A percentile compares a stretch with the other conserved stretches of the same genome.
These are phyloP conservation scores for Zaprionus ornatus DNA, from an alignment of 1,140 invertebrate genomes.

Conservation along the genomic window DNA sequence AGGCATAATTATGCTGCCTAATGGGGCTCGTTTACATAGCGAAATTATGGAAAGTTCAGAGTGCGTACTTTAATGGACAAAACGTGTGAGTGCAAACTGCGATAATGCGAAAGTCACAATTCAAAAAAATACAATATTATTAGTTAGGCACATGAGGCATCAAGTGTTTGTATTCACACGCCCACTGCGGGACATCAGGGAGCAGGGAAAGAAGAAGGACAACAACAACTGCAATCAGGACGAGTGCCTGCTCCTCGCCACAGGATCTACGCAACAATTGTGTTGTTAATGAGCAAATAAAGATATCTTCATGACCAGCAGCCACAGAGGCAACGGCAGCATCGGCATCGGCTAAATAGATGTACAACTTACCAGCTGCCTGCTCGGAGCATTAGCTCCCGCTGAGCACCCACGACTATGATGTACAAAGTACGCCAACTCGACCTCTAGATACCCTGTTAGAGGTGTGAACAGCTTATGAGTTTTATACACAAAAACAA, in stretches of 20 bases:
- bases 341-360: slow-evolving; percentile 52
- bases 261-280: slow-evolving; percentile 72
- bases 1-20: slow-evolving; percentile 68
- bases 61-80: slow-evolving; percentile 48
- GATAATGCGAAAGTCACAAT: slow-evolving; percentile 26
- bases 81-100: slow-evolving; percentile 51
- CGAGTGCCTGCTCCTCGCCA: slow-evolving; percentile 44
- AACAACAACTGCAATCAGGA: slow-evolving; percentile 2
- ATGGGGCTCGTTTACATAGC: slow-evolving; percentile 58
- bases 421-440: neutral
- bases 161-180: slow-evolving; percentile 67
- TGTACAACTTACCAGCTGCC: slow-evolving; percentile 40
- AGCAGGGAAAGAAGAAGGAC: neutral
- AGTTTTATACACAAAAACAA: too few species aligned
- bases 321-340: slow-evolving; percentile 16
- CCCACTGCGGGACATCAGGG: slow-evolving; percentile 38
- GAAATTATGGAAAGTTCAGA: slow-evolving; percentile 58
- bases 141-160: slow-evolving; percentile 4
- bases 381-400: slow-evolving; percentile 41
- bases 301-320: slow-evolving; percentile 61
- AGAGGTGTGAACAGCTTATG: neutral
- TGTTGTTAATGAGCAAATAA: slow-evolving; percentile 78
- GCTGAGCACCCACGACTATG: slow-evolving; percentile 35
- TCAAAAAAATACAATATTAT: neutral
- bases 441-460: slow-evolving; percentile 16